Evolutionary conservation across 2,797 vertebrate species (phyloP).

Genomic region (Chloroceryle amazona): DNA sequence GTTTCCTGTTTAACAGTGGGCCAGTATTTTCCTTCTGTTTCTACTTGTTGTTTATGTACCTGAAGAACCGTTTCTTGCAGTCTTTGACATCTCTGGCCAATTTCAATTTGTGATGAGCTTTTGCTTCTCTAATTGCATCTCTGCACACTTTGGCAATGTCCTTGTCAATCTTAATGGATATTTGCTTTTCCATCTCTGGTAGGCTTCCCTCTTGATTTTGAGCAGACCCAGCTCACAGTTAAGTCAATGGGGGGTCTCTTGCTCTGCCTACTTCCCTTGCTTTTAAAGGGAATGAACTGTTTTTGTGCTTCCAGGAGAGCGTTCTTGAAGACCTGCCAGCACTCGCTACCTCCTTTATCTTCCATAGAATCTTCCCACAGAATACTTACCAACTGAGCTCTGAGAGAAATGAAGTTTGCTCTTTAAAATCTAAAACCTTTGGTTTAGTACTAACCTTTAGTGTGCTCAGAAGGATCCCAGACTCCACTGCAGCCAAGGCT

Average conservation of each 20-base stretch:
- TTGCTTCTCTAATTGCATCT: background rate
- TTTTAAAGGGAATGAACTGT: background rate
- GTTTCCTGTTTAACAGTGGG: background rate
- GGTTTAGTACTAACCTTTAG: background rate
- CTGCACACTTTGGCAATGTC: background rate
- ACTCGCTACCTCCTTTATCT: background rate
- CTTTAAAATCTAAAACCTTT: background rate
- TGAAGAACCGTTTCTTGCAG: background rate
- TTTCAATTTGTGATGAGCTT: background rate
- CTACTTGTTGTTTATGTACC: background rate
- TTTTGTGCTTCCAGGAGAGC: background rate
- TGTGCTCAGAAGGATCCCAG: background rate
- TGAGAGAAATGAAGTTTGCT: background rate
- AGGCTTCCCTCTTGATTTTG: background rate
- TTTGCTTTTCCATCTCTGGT: background rate
- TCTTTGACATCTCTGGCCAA: background rate
- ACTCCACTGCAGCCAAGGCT: background rate
- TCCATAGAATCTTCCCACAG: background rate
- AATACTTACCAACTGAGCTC: background rate
- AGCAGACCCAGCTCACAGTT: background rate
- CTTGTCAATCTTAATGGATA: background rate
- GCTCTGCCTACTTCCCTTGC: background rate
- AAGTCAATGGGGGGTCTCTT: background rate
- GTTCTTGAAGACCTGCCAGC: background rate
- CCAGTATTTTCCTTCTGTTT: background rate